Percentiles rank a stretch among this genome's conserved stretches.
Evolutionary conservation across 2,888 invertebrate species (phyloP).

Genomic region (Tuberolachnus salignus): DNA sequence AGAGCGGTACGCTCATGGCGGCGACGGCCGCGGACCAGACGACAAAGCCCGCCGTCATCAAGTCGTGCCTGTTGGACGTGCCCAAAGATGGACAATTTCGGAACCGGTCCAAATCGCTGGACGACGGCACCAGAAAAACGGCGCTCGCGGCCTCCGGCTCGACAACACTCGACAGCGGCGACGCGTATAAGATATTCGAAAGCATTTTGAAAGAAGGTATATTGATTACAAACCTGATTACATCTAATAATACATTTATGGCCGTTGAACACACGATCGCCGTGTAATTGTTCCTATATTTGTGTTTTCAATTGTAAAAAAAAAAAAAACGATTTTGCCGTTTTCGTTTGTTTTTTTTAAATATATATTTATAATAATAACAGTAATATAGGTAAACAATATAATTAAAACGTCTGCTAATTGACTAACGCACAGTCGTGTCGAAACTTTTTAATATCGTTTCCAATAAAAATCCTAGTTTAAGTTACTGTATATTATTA

Average conservation of each 20-base stretch:
- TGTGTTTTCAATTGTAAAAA: no score
- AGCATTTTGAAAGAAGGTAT: constrained; percentile 77
- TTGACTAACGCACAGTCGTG: no score
- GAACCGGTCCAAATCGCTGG: constrained; percentile 78
- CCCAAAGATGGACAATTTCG: constrained; percentile 72
- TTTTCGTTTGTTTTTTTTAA: no score
- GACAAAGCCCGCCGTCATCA: constrained; percentile 60
- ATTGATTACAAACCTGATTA: background rate
- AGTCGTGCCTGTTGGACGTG: constrained; percentile 65
- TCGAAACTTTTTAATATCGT: no score
- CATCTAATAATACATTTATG: background rate
- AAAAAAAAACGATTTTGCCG: no score
- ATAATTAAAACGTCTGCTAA: no score
- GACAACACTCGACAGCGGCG: constrained; percentile 70
- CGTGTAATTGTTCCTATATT: no score
- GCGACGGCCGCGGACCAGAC: constrained; percentile 23
- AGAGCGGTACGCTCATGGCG: background rate
- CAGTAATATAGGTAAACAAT: no score
- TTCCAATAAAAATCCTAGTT: no score
- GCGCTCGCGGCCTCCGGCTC: constrained; percentile 61
- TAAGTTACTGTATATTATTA: no score
- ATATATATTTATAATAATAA: no score
- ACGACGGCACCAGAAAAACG: constrained; percentile 66
- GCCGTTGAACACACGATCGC: background rate
- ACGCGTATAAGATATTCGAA: constrained; percentile 82